Base-by-base conservation (phyloP, 2,888 invertebrate genomes). In the Andrena flavipes region DNA sequence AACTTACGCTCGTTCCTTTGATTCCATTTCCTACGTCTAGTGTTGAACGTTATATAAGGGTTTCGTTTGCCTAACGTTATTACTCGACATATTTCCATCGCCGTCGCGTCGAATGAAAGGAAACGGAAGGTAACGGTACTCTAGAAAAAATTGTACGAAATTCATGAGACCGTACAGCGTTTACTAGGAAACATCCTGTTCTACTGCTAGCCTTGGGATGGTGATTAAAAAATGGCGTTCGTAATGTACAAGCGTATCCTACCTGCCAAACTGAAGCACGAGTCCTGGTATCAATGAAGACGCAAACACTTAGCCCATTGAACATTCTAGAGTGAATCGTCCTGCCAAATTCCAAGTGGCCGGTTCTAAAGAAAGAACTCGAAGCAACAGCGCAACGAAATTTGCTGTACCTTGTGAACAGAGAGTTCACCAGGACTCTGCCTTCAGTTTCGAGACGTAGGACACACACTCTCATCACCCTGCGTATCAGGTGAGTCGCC, bases 1-100 rank as follows among this genome's bases (percentile, higher is more conserved):
- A 33, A 51, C 20, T 74, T 54, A 77, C 59, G 30, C 59, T 20
- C 20, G 8, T 65, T 62, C 29, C 3, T 68, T 77, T 64, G 59
- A 71, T 65, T 60, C 23, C 10, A 16, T 20, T 20, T 49, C 13
- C 60, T 62, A 78, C n/a, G 8, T 10, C 49, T 65, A 79, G 59
- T 29, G 10, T 49, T 48, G 71, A 79, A 29, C 62, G 48, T 80
- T 78, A 59, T 65, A 77, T 64, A 42, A 67, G 77, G 23, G 60
- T 60, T 7, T 42, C 42, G 29, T 35, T 56, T 20, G 48, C 48
- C 65, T 60, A 70, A 62, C 35, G 35, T 59, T 49, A 60, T 26
- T 64, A 29, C 62, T 76, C 35, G 60, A 60, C 51, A 42, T 26
- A 42, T 2, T 59, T 49, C 8, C 30, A 23, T 65, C 35, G 23